phyloP scores from a whole-genome alignment of 2,888 invertebrate genomes.

The Hypomecis atomaria region DNA sequence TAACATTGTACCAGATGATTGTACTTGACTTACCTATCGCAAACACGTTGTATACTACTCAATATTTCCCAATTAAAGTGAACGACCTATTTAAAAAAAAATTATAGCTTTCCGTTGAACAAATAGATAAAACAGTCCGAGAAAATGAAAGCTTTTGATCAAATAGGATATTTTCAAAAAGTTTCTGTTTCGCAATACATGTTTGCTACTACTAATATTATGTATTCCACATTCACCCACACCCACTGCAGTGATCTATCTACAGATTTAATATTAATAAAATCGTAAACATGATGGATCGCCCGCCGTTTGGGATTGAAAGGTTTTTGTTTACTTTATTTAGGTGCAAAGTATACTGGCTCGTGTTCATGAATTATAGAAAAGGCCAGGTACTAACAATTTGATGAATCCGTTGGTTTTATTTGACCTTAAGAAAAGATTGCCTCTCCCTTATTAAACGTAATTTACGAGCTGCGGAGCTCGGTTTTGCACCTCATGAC shows the following conservation, averaged over 20 bases:
- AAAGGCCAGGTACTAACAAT: not conserved
- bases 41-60: too few relatives aligned
- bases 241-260: constrained; percentile 16
- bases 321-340: constrained; percentile 16
- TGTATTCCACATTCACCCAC: constrained; percentile 9
- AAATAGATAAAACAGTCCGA: not conserved
- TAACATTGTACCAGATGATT: too few relatives aligned
- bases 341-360: constrained; percentile 3
- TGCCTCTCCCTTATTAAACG: not conserved
- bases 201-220: not conserved
- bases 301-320: not conserved
- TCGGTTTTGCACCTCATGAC: not conserved
- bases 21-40: too few relatives aligned
- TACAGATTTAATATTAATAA: constrained; percentile 20
- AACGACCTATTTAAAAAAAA: too few relatives aligned
- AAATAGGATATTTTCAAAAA: not conserved
- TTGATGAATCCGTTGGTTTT: not conserved
- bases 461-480: not conserved
- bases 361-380: constrained; percentile 15
- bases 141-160: not conserved
- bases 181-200: not conserved
- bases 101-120: too few relatives aligned
- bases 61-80: too few relatives aligned
- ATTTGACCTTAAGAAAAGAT: not conserved
- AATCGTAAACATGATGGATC: constrained; percentile 21